Conservation (phyloP, 1,140 invertebrate species). For the Eupristina koningsbergeri region DNA sequence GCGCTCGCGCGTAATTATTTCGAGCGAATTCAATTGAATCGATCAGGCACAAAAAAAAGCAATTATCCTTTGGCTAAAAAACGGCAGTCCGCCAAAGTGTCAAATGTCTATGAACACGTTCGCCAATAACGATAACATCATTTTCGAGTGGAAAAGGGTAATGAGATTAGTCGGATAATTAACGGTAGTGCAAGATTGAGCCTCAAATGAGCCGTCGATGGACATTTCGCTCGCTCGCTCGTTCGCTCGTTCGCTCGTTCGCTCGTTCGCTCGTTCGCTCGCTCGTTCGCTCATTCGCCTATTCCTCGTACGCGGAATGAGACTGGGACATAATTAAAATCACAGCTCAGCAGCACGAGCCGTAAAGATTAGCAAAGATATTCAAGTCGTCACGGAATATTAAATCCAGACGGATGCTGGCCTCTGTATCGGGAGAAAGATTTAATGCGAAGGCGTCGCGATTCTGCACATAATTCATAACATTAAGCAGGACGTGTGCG, state of each 20-base stretch:
- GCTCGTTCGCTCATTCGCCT: neutral
- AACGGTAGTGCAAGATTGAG: neutral
- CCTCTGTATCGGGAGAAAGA: neutral
- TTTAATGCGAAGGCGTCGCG: neutral
- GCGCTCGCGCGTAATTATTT: neutral
- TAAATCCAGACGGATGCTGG: neutral
- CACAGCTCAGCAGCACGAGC: too few relatives aligned
- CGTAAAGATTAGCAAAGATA: neutral
- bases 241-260: neutral
- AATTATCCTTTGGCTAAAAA: neutral
- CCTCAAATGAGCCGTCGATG: neutral
- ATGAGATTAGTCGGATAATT: neutral
- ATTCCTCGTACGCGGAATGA: neutral
- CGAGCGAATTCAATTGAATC: neutral
- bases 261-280: neutral
- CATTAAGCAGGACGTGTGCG: conserved; percentile 21
- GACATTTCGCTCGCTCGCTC: neutral
- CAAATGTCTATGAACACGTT: too few relatives aligned
- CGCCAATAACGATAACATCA: neutral
- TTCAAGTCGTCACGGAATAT: neutral
- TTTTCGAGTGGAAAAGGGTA: neutral
- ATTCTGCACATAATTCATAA: too few relatives aligned
- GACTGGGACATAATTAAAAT: neutral
- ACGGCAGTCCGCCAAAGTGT: too few relatives aligned
- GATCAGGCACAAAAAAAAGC: neutral